These are phyloP conservation scores for Strigamia maritima DNA, from an alignment of 2,888 invertebrate genomes.

Conservation along the genomic window DNA sequence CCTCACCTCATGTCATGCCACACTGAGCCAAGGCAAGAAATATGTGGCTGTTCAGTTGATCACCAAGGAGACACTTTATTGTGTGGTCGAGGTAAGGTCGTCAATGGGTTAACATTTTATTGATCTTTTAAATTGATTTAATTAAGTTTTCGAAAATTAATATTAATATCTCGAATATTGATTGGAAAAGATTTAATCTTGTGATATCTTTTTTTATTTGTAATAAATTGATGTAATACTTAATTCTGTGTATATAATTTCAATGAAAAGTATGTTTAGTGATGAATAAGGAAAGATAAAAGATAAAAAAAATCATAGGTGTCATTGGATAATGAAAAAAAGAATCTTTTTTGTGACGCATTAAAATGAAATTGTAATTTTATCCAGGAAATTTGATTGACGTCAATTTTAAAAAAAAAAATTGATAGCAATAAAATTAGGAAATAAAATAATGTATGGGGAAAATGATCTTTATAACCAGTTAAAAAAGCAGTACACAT, in stretches of 20 bases:
- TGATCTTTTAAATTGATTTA: neutral
- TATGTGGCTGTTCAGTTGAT: conserved; percentile 53
- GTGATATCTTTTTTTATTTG: neutral
- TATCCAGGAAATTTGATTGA: neutral
- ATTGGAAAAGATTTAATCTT: neutral
- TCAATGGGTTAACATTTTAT: neutral
- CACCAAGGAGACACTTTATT: conserved; percentile 52
- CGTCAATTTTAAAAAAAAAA: too few species aligned
- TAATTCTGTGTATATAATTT: neutral
- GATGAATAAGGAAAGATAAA: neutral
- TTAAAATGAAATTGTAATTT: neutral
- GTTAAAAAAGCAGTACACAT: neutral
- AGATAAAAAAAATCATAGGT: neutral
- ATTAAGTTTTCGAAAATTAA: neutral
- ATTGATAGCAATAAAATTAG: neutral
- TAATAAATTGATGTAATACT: neutral
- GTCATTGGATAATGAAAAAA: neutral
- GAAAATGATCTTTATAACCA: neutral
- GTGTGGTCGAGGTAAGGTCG: conserved; percentile 53
- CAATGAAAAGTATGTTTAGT: neutral
- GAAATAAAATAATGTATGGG: neutral
- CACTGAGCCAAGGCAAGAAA: conserved; percentile 46
- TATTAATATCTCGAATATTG: neutral
- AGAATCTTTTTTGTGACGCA: neutral
- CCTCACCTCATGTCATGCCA: conserved; percentile 40